A percentile compares a stretch with the other conserved stretches of the same genome.
These are phyloP conservation scores for Microplitis deprimator DNA, from an alignment of 2,888 invertebrate species.

Conservation along the genomic window DNA sequence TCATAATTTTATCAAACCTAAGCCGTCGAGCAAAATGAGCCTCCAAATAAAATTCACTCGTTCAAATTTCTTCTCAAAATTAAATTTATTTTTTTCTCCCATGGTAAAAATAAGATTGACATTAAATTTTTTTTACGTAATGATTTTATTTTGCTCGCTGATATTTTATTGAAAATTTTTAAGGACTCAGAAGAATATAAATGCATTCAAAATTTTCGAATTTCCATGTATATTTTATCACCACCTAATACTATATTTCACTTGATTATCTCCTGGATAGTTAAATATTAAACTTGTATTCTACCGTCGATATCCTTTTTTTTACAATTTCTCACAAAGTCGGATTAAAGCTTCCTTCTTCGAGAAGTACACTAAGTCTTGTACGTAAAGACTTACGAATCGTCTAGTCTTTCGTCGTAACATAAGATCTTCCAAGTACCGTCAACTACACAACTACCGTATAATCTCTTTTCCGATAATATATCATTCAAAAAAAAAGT, in stretches of 20 bases:
- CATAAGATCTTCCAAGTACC: conserved; percentile 42
- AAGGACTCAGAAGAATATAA: too few relatives aligned
- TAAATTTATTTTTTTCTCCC: too few relatives aligned
- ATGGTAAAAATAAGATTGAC: too few relatives aligned
- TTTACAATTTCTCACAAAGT: conserved; percentile 47
- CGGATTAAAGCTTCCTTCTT: conserved; percentile 48
- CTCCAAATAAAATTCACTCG: too few relatives aligned
- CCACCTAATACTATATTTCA: background rate
- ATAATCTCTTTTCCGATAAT: conserved; percentile 43
- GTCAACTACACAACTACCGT: conserved; percentile 48
- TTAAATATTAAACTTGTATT: background rate
- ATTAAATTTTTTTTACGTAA: too few relatives aligned
- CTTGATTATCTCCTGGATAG: background rate
- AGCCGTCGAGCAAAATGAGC: too few relatives aligned
- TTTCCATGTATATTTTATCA: background rate
- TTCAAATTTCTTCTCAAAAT: too few relatives aligned
- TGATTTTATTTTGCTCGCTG: too few relatives aligned
- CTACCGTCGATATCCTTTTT: conserved; percentile 34
- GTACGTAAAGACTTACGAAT: conserved; percentile 48
- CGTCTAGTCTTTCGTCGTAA: conserved; percentile 31
- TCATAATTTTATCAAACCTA: too few relatives aligned
- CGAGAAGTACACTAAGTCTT: conserved; percentile 49
- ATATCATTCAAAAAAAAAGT: conserved; percentile 9
- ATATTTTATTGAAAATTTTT: too few relatives aligned
- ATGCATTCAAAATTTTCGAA: too few relatives aligned